A percentile compares a stretch with the other conserved stretches of the same genome.
Conservation (phyloP, 2,113 vertebrate species). For the Oryzias melastigma region DNA sequence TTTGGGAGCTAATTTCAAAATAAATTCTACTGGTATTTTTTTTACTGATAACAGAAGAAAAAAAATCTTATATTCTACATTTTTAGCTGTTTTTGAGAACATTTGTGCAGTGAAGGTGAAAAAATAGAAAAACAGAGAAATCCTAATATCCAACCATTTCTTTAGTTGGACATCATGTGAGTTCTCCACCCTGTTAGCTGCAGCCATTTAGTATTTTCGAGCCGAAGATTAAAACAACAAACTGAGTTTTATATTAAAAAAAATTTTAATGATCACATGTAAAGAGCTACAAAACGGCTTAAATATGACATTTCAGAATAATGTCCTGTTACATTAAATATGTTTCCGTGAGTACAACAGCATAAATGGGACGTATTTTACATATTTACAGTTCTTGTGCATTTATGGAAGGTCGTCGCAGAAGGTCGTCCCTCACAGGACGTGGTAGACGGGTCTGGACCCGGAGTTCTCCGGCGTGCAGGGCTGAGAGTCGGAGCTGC, state of each 20-base stretch:
- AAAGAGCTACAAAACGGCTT: slow-evolving; percentile 42
- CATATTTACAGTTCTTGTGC: slow-evolving; percentile 80
- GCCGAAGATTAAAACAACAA: not conserved
- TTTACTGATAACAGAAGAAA: too few species aligned
- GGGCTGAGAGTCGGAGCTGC: slow-evolving; percentile 83
- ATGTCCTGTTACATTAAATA: slow-evolving; percentile 70
- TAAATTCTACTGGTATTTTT: too few species aligned
- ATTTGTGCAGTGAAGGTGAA: too few species aligned
- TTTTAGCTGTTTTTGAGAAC: too few species aligned
- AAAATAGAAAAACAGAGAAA: not conserved
- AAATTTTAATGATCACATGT: slow-evolving; percentile 39
- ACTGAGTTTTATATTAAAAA: slow-evolving; percentile 23
- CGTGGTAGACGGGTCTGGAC: slow-evolving; percentile 88
- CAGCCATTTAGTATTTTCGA: too few species aligned
- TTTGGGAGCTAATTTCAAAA: too few species aligned
- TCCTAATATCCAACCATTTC: not conserved
- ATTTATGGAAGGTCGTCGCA: slow-evolving; percentile 19
- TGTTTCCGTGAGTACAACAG: slow-evolving; percentile 59
- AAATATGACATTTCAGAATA: slow-evolving; percentile 67
- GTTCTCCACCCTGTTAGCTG: slow-evolving; percentile 43
- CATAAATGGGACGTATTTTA: slow-evolving; percentile 72
- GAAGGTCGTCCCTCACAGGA: slow-evolving; percentile 79
- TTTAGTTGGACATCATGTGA: slow-evolving; percentile 25
- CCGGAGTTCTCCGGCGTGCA: slow-evolving; percentile 81
- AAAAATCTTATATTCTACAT: too few species aligned